Evolutionary conservation across 64 coral and sea anemone species (phyloP).

Genomic region (Montipora efflorescens): DNA sequence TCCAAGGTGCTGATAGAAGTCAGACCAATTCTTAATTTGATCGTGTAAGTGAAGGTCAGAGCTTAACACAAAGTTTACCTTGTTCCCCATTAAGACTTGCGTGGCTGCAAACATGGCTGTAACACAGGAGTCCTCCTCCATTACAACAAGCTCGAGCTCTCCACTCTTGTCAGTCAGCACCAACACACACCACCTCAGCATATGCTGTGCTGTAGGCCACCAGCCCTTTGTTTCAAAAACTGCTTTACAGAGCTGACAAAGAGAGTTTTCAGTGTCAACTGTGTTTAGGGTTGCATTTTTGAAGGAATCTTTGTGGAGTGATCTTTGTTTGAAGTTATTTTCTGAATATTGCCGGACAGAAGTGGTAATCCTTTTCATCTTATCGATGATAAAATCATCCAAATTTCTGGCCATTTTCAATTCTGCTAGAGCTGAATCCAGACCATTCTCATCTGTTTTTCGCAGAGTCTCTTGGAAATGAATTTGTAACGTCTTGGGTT

Average conservation of each 20-base stretch:
- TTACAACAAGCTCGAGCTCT: neutral
- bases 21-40: conserved; percentile 4
- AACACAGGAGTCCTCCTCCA: conserved; percentile 8
- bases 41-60: neutral
- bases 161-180: neutral
- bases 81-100: neutral
- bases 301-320: neutral
- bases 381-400: conserved; percentile 1
- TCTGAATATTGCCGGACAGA: neutral
- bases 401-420: neutral
- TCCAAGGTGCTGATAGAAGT: conserved; percentile 6
- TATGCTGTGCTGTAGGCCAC: conserved; percentile 1
- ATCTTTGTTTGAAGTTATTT: neutral
- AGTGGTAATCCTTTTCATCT: neutral
- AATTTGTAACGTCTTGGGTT: neutral
- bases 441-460: neutral
- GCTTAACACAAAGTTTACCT: neutral
- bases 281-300: neutral
- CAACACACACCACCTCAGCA: conserved; percentile 1
- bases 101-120: conserved; percentile 14
- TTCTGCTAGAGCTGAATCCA: neutral
- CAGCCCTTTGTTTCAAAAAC: conserved; percentile 2
- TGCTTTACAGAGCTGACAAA: neutral
- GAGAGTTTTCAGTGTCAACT: neutral
- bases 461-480: neutral